These are phyloP conservation scores for Epistrophe eligans DNA, from an alignment of 2,888 invertebrate species.

Conservation along the genomic window DNA sequence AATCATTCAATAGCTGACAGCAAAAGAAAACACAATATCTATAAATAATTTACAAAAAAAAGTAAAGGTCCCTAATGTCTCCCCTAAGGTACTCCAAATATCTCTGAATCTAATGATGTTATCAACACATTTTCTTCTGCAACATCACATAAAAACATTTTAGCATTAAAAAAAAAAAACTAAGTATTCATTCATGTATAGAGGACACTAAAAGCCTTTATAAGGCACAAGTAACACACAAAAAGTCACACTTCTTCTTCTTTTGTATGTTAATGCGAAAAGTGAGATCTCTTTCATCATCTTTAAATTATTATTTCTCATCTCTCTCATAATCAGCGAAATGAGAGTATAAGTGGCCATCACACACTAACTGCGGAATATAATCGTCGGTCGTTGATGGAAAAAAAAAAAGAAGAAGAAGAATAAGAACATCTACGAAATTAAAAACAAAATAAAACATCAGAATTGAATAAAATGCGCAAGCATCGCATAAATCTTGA, in stretches of 20 bases:
- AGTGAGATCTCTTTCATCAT: slow-evolving; percentile 67
- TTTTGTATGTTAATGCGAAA: slow-evolving; percentile 70
- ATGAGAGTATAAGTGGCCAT: slow-evolving; percentile 75
- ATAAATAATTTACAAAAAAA: background rate
- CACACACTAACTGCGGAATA: slow-evolving; percentile 67
- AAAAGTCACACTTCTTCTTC: slow-evolving; percentile 62
- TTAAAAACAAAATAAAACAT: slow-evolving; percentile 12
- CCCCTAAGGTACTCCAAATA: background rate
- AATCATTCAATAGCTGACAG: too few relatives aligned
- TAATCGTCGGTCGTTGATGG: slow-evolving; percentile 39
- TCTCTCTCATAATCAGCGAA: slow-evolving; percentile 69
- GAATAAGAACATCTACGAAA: background rate
- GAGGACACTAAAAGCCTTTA: background rate
- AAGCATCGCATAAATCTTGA: slow-evolving; percentile 75
- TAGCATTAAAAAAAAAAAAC: slow-evolving; percentile 2
- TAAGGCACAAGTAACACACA: slow-evolving; percentile 22
- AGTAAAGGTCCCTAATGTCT: background rate
- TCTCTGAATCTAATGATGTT: slow-evolving; percentile 15
- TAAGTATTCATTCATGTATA: slow-evolving; percentile 29
- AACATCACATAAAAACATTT: background rate
- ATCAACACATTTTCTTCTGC: slow-evolving; percentile 15
- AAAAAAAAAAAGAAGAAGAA: background rate
- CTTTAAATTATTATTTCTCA: slow-evolving; percentile 62
- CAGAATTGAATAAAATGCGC: slow-evolving; percentile 70
- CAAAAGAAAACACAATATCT: background rate